Evolutionary conservation across 1,140 invertebrate species (phyloP), one percentile per base, ranked within the genome.

Genomic region (Proales similis): DNA sequence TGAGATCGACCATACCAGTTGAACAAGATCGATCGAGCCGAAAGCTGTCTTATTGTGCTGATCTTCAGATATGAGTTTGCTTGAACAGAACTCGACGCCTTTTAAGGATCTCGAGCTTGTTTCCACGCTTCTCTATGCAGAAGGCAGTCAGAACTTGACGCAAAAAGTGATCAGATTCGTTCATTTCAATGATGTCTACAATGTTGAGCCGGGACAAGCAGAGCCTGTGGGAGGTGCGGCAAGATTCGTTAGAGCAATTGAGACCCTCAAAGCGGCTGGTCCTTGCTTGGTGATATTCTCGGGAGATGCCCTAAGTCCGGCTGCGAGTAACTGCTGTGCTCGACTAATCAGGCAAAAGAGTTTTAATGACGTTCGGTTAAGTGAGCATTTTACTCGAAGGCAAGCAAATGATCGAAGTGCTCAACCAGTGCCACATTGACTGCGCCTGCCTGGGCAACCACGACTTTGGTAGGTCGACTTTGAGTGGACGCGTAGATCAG

Each of bases 101-200:
- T n/a, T n/a, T n/a, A n/a, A n/a, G n/a, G n/a, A n/a, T n/a, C n/a
- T n/a, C n/a, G n/a, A n/a, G n/a, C n/a, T n/a, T n/a, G n/a, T n/a
- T n/a, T n/a, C n/a, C n/a, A n/a, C n/a, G n/a, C n/a, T n/a, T n/a
- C n/a, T n/a, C n/a, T n/a, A n/a, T n/a, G n/a, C n/a, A n/a, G n/a
- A n/a, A n/a, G n/a, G n/a, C n/a, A n/a, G n/a, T n/a, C n/a, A n/a
- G n/a, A n/a, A n/a, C n/a, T n/a, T n/a, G n/a, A n/a, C n/a, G n/a
- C n/a, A n/a, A n/a, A 42, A 57, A 30, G 22, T 14, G 12, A 27
- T 42, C 2, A 43, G 51, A 57, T 46, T 62, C 26, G 12, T 45
- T 33, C 89, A 92, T 76, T 92, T 85, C 76, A 92, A 92, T 74
- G 89, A 92, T 81, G 87, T 90, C 1, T 92, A 92, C 73, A 91